phyloP scores from a whole-genome alignment of 2,888 invertebrate species.

The Macrophya alboannulata region DNA sequence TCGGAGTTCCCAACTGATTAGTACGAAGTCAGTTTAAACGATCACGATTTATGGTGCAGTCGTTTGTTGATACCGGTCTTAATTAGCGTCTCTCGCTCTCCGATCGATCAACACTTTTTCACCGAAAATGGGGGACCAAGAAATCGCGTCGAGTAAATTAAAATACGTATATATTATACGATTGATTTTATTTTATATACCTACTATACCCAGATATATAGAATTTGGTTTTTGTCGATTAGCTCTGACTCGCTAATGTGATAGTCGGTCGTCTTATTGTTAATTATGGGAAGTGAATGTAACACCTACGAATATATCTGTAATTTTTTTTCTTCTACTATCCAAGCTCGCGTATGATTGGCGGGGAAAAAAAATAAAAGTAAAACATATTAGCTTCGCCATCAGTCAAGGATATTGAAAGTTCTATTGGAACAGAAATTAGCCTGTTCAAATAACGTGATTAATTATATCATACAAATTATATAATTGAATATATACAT shows the following conservation, averaged over 20 bases:
- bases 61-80: conserved; percentile 15
- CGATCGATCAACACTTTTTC: not conserved
- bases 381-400: not conserved
- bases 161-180: not conserved
- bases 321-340: not conserved
- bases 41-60: conserved; percentile 23
- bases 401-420: not conserved
- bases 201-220: not conserved
- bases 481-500: conserved; percentile 2
- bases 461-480: not conserved
- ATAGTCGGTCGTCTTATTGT: not conserved
- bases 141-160: not conserved
- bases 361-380: not conserved
- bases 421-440: not conserved
- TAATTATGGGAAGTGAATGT: conserved; percentile 34
- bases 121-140: not conserved
- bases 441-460: not conserved
- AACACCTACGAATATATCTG: conserved; percentile 17
- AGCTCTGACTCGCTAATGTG: not conserved
- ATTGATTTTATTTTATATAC: not conserved
- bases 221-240: not conserved
- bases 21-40: not conserved
- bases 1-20: not conserved
- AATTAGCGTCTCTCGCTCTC: not conserved
- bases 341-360: not conserved